Conservation (phyloP, 2,888 invertebrate species). For the Nudaria mundana region DNA sequence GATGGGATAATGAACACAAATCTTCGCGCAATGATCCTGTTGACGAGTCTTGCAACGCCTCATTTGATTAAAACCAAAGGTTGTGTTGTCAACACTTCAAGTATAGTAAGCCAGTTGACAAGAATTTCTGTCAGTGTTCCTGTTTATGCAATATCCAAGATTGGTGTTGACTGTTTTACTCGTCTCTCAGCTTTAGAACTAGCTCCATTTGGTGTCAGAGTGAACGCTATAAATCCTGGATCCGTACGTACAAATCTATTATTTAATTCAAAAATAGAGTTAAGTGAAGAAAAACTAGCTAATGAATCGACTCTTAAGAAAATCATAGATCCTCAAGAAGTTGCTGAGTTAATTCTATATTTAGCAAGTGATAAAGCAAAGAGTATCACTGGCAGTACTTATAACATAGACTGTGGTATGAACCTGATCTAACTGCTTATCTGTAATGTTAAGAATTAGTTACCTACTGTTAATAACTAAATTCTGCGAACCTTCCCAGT, state of each 20-base stretch:
- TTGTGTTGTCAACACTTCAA: conserved; percentile 41
- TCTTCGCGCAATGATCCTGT: conserved; percentile 26
- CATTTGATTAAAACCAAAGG: conserved; percentile 37
- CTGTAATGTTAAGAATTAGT: no score
- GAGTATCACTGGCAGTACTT: conserved; percentile 34
- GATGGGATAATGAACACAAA: conserved; percentile 39
- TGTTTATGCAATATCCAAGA: conserved; percentile 35
- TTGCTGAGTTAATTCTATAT: conserved; percentile 35
- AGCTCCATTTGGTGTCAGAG: conserved; percentile 86
- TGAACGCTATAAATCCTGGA: conserved; percentile 53
- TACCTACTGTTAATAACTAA: no score
- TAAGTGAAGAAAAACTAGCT: not conserved
- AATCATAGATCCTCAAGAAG: conserved; percentile 21
- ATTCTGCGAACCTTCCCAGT: no score
- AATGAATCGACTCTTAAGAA: conserved; percentile 15
- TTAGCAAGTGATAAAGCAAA: conserved; percentile 38
- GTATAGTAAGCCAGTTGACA: conserved; percentile 66
- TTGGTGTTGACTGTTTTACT: conserved; percentile 40
- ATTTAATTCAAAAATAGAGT: not conserved
- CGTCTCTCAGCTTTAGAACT: conserved; percentile 80
- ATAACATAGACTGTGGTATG: conserved; percentile 21
- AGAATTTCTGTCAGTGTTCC: conserved; percentile 72
- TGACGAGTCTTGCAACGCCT: conserved; percentile 33
- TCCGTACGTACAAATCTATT: conserved; percentile 71
- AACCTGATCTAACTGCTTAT: no score